These are phyloP conservation scores for Tyrophagus putrescentiae DNA, from an alignment of 1,140 invertebrate genomes.

Conservation along the genomic window DNA sequence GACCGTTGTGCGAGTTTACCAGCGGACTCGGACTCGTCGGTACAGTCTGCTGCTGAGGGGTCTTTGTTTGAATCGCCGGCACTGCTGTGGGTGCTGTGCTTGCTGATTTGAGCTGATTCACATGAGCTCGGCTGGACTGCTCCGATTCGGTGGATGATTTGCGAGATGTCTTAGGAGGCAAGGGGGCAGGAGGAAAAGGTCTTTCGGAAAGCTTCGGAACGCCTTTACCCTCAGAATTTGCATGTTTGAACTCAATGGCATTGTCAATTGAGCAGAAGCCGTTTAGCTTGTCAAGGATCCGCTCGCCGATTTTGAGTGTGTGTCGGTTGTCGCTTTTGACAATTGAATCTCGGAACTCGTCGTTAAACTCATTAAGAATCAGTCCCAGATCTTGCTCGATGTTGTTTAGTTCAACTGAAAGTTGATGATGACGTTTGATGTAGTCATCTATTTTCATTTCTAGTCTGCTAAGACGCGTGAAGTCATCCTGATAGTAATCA, in stretches of 20 bases:
- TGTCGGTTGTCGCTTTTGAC: background rate
- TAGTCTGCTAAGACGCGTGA: slow-evolving; percentile 1
- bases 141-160: too few species aligned
- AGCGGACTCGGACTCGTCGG: background rate
- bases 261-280: background rate
- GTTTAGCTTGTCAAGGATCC: slow-evolving; percentile 2
- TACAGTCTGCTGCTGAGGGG: too few species aligned
- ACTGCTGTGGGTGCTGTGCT: too few species aligned
- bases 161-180: too few species aligned
- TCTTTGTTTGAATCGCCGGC: too few species aligned
- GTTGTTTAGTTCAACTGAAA: background rate
- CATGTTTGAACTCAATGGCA: background rate
- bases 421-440: background rate
- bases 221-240: too few species aligned
- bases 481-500: background rate
- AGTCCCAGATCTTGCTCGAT: background rate
- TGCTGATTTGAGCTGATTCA: too few species aligned
- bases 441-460: slow-evolving; percentile 5
- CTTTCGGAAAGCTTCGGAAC: too few species aligned
- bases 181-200: too few species aligned
- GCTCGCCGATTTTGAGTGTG: slow-evolving; percentile 1
- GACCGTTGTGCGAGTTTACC: background rate
- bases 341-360: background rate
- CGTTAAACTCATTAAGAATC: slow-evolving; percentile 6
- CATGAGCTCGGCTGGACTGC: too few species aligned